Conservation (phyloP, 1,140 invertebrate genomes). For the Notospermus geniculatus region DNA sequence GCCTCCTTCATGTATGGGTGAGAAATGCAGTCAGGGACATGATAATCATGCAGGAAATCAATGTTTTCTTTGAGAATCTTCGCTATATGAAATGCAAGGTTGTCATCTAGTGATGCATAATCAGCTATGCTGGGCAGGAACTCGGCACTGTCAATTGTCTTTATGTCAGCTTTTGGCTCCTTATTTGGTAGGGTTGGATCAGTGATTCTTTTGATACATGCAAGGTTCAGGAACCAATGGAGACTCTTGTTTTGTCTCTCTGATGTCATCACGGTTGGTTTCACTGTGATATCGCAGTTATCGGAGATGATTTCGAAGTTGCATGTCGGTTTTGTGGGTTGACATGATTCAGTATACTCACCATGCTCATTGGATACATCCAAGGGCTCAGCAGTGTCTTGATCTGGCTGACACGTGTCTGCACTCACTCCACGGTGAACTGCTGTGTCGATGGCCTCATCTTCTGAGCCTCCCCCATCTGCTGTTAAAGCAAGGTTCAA, state of each 20-base stretch:
- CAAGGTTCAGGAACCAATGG: conserved; percentile 8
- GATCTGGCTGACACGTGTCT: too few relatives aligned
- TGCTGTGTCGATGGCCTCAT: too few relatives aligned
- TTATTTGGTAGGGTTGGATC: conserved; percentile 1
- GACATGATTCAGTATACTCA: too few relatives aligned
- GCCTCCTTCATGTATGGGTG: conserved; percentile 19
- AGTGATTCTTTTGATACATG: neutral
- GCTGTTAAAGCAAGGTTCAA: too few relatives aligned
- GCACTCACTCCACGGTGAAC: too few relatives aligned
- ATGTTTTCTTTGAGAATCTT: conserved; percentile 11
- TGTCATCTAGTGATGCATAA: conserved; percentile 5
- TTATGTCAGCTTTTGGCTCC: conserved; percentile 18
- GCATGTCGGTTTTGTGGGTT: too few relatives aligned
- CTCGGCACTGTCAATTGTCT: neutral
- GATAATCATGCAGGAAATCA: conserved; percentile 4
- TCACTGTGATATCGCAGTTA: neutral
- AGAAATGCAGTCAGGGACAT: conserved; percentile 10
- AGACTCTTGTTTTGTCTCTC: conserved; percentile 7
- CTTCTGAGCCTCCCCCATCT: too few relatives aligned
- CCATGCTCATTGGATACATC: too few relatives aligned
- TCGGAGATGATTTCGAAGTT: neutral
- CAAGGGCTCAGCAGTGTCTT: too few relatives aligned
- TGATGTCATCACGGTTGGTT: neutral
- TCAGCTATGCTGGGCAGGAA: conserved; percentile 21
- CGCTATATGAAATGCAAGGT: conserved; percentile 17